These are phyloP conservation scores for Notarius lentiginosus DNA, from an alignment of 2,113 vertebrate genomes.

Conservation along the genomic window DNA sequence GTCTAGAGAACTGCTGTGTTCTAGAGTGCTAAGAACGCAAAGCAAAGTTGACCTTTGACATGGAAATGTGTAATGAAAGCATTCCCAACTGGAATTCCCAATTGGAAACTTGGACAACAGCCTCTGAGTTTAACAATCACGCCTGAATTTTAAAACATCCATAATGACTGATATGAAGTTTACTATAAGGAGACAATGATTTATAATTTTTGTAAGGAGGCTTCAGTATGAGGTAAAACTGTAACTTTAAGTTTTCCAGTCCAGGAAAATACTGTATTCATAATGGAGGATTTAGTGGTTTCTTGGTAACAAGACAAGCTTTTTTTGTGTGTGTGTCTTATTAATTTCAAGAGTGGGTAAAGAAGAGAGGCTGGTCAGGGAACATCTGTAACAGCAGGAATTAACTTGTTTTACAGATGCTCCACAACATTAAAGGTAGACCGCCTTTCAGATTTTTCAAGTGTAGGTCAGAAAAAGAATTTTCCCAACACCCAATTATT, in stretches of 20 bases:
- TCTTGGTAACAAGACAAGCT: not conserved
- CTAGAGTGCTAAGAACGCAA: not conserved
- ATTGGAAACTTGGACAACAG: too few relatives aligned
- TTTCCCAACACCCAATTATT: too few relatives aligned
- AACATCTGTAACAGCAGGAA: not conserved
- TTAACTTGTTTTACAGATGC: not conserved
- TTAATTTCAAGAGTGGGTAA: not conserved
- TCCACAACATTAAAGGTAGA: not conserved
- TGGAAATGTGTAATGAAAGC: not conserved
- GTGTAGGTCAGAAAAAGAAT: too few relatives aligned
- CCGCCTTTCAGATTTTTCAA: too few relatives aligned
- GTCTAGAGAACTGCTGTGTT: not conserved
- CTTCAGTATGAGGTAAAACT: not conserved
- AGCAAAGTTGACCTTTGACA: not conserved
- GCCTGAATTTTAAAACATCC: too few relatives aligned
- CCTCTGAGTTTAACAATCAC: too few relatives aligned
- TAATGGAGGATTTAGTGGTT: not conserved
- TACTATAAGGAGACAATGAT: too few relatives aligned
- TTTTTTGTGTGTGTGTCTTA: not conserved
- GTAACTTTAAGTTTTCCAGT: not conserved
- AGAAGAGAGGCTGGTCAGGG: not conserved
- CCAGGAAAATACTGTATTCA: not conserved
- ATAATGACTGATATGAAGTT: not conserved
- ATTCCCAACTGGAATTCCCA: not conserved
- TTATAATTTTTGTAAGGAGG: not conserved